Percentiles rank a stretch among this genome's conserved stretches.
These are phyloP conservation scores for Cyclophora albipunctata DNA, from an alignment of 2,888 invertebrate genomes.

Conservation along the genomic window DNA sequence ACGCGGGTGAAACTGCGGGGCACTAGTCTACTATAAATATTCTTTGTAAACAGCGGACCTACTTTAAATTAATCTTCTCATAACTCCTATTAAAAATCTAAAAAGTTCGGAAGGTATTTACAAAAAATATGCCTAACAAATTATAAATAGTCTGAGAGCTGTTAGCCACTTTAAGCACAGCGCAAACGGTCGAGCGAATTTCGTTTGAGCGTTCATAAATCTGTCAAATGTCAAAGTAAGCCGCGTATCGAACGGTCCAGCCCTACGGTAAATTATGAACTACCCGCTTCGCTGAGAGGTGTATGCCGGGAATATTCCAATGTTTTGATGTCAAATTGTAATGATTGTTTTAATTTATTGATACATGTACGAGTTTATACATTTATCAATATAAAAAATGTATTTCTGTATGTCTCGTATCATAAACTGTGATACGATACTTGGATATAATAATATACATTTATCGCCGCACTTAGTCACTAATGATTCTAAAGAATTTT, in stretches of 20 bases:
- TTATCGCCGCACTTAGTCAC: too few species aligned
- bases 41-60: too few species aligned
- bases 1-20: too few species aligned
- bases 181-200: slow-evolving; percentile 48
- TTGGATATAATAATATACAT: too few species aligned
- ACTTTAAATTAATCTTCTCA: too few species aligned
- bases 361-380: not conserved
- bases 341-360: not conserved
- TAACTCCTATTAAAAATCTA: too few species aligned
- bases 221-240: slow-evolving; percentile 71
- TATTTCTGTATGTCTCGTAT: too few species aligned
- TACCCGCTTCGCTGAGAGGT: slow-evolving; percentile 28
- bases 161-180: slow-evolving; percentile 39
- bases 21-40: too few species aligned
- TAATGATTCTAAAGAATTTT: too few species aligned
- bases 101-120: too few species aligned
- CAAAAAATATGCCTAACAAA: not conserved
- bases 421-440: too few species aligned
- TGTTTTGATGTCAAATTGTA: too few species aligned
- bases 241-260: slow-evolving; percentile 68
- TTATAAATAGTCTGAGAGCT: slow-evolving; percentile 16
- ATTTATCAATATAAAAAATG: not conserved
- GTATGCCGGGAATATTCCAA: slow-evolving; percentile 1
- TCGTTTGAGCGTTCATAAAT: slow-evolving; percentile 67
- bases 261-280: slow-evolving; percentile 64